A percentile compares a stretch with the other conserved stretches of the same genome.
Conservation (phyloP, 2,113 vertebrate species). For the Psilopsiagon aurifrons region DNA sequence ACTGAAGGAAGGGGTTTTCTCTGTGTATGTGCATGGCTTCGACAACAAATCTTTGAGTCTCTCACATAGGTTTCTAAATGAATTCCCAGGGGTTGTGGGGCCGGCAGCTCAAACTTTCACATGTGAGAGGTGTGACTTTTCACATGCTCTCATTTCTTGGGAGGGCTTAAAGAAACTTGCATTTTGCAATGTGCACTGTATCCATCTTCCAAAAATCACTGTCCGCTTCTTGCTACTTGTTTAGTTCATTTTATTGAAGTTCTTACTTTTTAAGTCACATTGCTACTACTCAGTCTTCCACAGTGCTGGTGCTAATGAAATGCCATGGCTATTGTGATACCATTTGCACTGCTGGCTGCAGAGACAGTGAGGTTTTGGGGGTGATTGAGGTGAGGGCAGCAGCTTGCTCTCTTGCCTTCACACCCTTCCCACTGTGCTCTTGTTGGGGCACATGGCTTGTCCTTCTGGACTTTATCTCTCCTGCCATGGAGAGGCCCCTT, state of each 20-base stretch:
- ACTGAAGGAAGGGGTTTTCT: background rate
- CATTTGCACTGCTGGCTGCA: rapidly evolving
- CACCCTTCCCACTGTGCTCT: background rate
- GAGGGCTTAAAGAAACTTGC: background rate
- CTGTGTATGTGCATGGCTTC: background rate
- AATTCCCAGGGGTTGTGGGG: background rate
- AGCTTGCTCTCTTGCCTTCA: background rate
- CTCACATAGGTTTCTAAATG: background rate
- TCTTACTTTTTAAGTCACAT: background rate
- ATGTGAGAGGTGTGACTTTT: background rate
- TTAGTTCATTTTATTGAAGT: background rate
- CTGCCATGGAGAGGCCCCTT: background rate
- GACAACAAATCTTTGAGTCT: background rate
- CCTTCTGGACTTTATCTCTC: background rate
- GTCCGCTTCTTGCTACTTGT: background rate
- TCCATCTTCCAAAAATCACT: background rate
- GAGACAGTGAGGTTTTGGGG: background rate
- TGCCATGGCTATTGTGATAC: background rate
- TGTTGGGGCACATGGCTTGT: background rate
- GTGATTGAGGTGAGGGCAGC: background rate
- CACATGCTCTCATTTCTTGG: background rate
- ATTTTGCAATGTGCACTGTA: background rate
- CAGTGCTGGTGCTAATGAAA: background rate
- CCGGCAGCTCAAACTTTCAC: background rate
- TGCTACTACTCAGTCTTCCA: background rate